Evolutionary conservation across 2,797 vertebrate species (phyloP), one percentile per base, ranked within the genome.

Genomic region (Cyclura pinguis): DNA sequence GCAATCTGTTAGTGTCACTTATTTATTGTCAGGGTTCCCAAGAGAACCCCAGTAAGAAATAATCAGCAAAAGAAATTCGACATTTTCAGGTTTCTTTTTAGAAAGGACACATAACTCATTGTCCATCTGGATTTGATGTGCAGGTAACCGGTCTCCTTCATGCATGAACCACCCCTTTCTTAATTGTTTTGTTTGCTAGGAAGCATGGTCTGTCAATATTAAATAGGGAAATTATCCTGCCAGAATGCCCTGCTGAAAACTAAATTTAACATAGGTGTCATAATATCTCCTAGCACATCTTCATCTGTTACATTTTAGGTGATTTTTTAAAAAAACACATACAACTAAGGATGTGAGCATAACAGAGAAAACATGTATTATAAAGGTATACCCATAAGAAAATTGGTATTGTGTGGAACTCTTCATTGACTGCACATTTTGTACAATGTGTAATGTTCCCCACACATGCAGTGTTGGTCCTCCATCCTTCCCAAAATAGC

Each of bases 1-100:
- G 94, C 97, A 96, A 97, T 97, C 95, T 96, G 95, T 97, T 97
- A 96, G 87, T 97, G 97, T 97, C 97, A 96, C 92, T 96, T 97
- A 96, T 94, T 96, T 97, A 96, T 97, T 96, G 96, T 89, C 95
- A 73, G 0, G 89, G 38, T 91, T 95, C 96, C 94, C 95, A 57
- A 86, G 96, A 93, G 95, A 94, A 86, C 74, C 88, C 59, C 88
- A 88, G 96, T 95, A 93, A 94, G 93, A 93, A 96, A 97, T 96
- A 92, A 96, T 95, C 95, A 96, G 96, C 94, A 94, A 95, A 96
- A 96, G 93, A 85, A 88, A 95, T 95, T 95, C 90, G 89, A 89
- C 89, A 0, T 72, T 90, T 93, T 90, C n/a, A 62, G 27, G 73
- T 67, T 87, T 88, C 50, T 69, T 83, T 78, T 62, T 47, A 80